These are phyloP conservation scores for Ambastaia sidthimunki DNA, from an alignment of 2,797 vertebrate species.

Conservation along the genomic window DNA sequence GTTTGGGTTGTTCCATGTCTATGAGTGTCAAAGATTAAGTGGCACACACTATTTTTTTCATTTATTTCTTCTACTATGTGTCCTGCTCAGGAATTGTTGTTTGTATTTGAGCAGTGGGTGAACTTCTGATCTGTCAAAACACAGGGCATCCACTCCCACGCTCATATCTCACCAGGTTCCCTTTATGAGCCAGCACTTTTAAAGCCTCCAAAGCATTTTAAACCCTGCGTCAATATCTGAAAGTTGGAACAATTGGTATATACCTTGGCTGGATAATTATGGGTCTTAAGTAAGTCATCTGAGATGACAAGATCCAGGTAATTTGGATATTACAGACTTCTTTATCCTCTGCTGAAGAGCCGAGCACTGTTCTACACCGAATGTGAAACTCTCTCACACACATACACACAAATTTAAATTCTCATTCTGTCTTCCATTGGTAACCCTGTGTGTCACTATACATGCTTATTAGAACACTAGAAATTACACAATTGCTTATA, in stretches of 20 bases:
- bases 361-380: not conserved
- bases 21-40: slow-evolving; percentile 59
- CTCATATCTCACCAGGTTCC: slow-evolving; percentile 15
- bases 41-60: slow-evolving; percentile 56
- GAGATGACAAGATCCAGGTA: slow-evolving; percentile 17
- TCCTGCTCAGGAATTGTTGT: slow-evolving; percentile 68
- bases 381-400: slow-evolving; percentile 13
- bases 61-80: slow-evolving; percentile 61
- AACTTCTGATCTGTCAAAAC: slow-evolving; percentile 33
- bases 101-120: slow-evolving; percentile 22
- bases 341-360: slow-evolving; percentile 13
- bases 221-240: slow-evolving; percentile 42
- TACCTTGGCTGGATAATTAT: slow-evolving; percentile 45
- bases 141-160: slow-evolving; percentile 6
- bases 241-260: slow-evolving; percentile 41
- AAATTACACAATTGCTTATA: slow-evolving; percentile 64
- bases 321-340: slow-evolving; percentile 11
- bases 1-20: slow-evolving; percentile 60
- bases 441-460: no score
- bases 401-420: slow-evolving; percentile 19
- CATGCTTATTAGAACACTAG: slow-evolving; percentile 48
- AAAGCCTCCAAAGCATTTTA: slow-evolving; percentile 40
- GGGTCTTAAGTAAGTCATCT: slow-evolving; percentile 37
- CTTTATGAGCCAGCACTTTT: slow-evolving; percentile 10
- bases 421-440: slow-evolving; percentile 20